Conservation (phyloP, 2,797 vertebrate genomes). For the Pseudochirops cupreus region DNA sequence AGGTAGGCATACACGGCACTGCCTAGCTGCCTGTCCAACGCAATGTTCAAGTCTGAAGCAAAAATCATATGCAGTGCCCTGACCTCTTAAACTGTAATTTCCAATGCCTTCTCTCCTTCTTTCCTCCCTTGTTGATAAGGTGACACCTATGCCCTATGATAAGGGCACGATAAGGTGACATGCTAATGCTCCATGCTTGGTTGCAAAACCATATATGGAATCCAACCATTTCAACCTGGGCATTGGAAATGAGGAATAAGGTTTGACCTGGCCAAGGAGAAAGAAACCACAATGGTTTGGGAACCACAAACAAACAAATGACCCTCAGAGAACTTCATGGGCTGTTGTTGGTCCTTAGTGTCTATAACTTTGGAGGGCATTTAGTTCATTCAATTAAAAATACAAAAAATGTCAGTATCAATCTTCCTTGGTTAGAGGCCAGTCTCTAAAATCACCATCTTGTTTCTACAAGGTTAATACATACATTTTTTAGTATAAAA, state of each 20-base stretch:
- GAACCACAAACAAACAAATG: conserved; percentile 53
- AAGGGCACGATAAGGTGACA: background rate
- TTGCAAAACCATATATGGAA: background rate
- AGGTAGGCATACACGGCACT: background rate
- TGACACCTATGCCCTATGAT: background rate
- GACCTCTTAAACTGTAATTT: background rate
- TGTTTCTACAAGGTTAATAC: conserved; percentile 65
- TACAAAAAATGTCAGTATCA: conserved; percentile 70
- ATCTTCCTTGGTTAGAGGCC: conserved; percentile 64
- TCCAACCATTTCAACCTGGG: background rate
- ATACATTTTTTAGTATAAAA: conserved; percentile 61
- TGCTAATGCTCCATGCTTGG: background rate
- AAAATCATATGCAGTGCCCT: background rate
- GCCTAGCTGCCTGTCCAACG: background rate
- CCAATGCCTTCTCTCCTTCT: too few relatives aligned
- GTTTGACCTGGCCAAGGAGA: background rate
- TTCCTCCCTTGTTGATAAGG: background rate
- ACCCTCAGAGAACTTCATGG: conserved; percentile 55
- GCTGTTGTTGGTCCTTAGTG: conserved; percentile 52
- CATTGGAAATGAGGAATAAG: background rate
- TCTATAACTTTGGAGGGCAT: conserved; percentile 75
- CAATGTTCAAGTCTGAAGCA: fast-evolving
- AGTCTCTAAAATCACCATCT: conserved; percentile 62
- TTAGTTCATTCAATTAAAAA: conserved; percentile 81
- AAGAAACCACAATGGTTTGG: background rate